These are phyloP conservation scores for Irena cyanogastra DNA, from an alignment of 2,113 vertebrate genomes.

Conservation along the genomic window DNA sequence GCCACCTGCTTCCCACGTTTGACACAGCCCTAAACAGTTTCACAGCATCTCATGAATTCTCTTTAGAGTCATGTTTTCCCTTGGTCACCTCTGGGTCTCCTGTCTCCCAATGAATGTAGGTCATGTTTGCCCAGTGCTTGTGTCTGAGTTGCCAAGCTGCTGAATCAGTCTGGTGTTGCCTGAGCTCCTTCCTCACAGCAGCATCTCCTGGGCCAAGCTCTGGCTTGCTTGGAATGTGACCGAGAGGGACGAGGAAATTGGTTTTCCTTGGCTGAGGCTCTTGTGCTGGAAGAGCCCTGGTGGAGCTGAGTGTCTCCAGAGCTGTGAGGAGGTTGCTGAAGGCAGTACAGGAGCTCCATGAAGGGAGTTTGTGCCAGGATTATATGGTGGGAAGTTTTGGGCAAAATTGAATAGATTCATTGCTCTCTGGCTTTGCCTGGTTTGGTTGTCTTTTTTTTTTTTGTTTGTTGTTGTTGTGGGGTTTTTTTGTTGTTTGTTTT, in stretches of 20 bases:
- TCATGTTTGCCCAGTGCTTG: background rate
- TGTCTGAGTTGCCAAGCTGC: background rate
- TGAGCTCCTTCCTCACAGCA: background rate
- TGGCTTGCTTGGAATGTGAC: background rate
- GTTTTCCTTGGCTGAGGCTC: background rate
- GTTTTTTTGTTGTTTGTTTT: too few relatives aligned
- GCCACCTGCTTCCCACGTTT: constrained; percentile 13
- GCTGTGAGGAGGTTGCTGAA: background rate
- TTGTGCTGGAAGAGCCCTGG: background rate
- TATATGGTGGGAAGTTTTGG: background rate
- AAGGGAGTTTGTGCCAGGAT: background rate
- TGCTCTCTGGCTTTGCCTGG: background rate
- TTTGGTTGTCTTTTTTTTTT: too few relatives aligned
- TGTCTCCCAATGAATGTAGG: background rate
- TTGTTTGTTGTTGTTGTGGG: accelerated
- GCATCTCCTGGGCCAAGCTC: background rate
- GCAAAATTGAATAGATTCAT: background rate
- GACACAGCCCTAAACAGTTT: background rate
- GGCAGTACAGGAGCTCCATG: background rate
- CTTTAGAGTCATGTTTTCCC: background rate
- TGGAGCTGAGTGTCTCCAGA: background rate
- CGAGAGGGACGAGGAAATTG: background rate
- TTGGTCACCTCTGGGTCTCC: background rate
- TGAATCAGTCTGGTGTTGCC: background rate
- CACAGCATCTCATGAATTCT: background rate